These are phyloP conservation scores for Leptura quadrifasciata DNA, from an alignment of 2,888 invertebrate species.

Conservation along the genomic window DNA sequence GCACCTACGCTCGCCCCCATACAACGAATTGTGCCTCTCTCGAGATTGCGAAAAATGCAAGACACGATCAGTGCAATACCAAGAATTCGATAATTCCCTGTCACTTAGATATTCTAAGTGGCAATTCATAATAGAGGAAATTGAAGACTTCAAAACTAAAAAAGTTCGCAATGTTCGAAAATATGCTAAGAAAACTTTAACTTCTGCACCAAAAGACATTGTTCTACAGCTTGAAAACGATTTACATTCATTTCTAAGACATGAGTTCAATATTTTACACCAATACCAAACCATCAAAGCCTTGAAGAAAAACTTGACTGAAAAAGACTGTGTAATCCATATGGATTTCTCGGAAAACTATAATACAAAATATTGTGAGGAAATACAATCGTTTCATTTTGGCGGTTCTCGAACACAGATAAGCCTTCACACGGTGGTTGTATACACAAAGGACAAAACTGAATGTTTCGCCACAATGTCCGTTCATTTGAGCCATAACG, in stretches of 20 bases:
- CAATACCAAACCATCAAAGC: background rate
- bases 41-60: background rate
- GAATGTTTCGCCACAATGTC: conserved; percentile 2
- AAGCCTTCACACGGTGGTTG: conserved; percentile 68
- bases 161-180: background rate
- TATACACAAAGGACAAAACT: conserved; percentile 54
- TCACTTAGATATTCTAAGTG: background rate
- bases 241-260: background rate
- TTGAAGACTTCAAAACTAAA: background rate
- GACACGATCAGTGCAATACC: background rate
- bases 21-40: background rate
- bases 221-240: background rate
- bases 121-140: background rate
- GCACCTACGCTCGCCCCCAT: no score
- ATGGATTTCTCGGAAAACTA: conserved; percentile 70
- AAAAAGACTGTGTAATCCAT: conserved; percentile 57
- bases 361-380: conserved; percentile 53
- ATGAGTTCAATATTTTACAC: background rate
- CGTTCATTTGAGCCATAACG: background rate
- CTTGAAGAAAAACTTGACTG: conserved; percentile 4
- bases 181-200: background rate
- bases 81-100: background rate
- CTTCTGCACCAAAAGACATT: conserved; percentile 4
- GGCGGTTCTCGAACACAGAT: conserved; percentile 61
- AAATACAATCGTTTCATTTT: conserved; percentile 69